A percentile compares a stretch with the other conserved stretches of the same genome.
phyloP scores from a whole-genome alignment of 2,888 invertebrate species.

The Molorchus minor region DNA sequence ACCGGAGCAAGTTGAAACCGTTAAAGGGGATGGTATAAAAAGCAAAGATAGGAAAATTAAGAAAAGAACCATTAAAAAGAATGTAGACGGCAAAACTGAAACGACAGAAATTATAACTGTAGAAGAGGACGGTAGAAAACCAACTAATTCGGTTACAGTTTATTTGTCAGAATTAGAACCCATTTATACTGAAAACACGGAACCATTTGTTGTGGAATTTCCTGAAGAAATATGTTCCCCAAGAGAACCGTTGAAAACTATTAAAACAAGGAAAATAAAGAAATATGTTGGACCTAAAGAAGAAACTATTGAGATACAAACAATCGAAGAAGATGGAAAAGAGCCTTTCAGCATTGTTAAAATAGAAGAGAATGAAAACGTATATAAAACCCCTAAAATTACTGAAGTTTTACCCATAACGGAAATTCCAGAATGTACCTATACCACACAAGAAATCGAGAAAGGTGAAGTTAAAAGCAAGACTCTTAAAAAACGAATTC shows the following conservation, averaged over 20 bases:
- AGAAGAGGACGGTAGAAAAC: conserved; percentile 34
- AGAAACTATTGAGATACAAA: conserved; percentile 61
- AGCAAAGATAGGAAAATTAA: conserved; percentile 58
- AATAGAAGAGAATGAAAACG: conserved; percentile 48
- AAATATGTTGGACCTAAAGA: conserved; percentile 52
- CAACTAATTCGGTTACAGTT: conserved; percentile 33
- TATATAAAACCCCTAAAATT: conserved; percentile 34
- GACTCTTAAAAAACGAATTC: conserved; percentile 58
- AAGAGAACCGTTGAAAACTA: conserved; percentile 44
- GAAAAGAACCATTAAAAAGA: conserved; percentile 63
- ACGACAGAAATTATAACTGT: conserved; percentile 51
- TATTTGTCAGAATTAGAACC: conserved; percentile 37
- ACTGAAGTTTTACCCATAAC: conserved; percentile 37
- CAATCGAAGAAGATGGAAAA: conserved; percentile 63
- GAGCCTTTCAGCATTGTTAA: conserved; percentile 52
- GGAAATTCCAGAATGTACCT: conserved; percentile 49
- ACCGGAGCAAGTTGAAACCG: conserved; percentile 57
- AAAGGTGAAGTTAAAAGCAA: conserved; percentile 43
- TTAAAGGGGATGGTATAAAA: conserved; percentile 34
- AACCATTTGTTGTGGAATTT: conserved; percentile 46
- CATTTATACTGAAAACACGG: conserved; percentile 34
- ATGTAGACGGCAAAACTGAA: conserved; percentile 55
- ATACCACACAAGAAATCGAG: conserved; percentile 34
- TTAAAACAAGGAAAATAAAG: conserved; percentile 54
- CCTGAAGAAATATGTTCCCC: conserved; percentile 50